Percentiles rank a stretch among this genome's conserved stretches.
Conservation (phyloP, 1,140 invertebrate species). For the Myzus persicae region DNA sequence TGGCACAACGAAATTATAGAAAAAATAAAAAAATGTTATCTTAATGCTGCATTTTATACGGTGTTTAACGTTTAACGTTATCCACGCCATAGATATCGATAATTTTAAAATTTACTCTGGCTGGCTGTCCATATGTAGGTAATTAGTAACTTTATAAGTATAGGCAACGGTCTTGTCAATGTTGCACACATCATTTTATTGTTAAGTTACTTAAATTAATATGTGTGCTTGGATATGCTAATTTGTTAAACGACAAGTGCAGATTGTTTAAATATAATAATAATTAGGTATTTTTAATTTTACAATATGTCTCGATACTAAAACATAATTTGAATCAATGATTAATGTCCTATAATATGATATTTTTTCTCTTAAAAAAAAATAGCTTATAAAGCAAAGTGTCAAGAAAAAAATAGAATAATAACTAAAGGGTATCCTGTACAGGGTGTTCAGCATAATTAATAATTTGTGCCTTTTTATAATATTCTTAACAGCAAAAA, state of each 20-base stretch:
- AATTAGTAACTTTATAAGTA: background rate
- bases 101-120: background rate
- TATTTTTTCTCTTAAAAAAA: slow-evolving; percentile 6
- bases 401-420: slow-evolving; percentile 1
- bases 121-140: background rate
- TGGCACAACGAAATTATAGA: background rate
- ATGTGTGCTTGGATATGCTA: background rate
- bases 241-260: background rate
- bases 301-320: background rate
- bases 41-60: background rate
- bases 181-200: background rate
- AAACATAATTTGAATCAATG: background rate
- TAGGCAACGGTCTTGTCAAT: too few relatives aligned
- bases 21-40: background rate
- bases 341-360: background rate
- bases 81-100: too few relatives aligned
- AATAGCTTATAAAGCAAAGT: background rate
- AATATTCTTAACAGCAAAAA: background rate
- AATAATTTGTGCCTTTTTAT: slow-evolving; percentile 5
- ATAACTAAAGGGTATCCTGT: background rate
- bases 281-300: background rate
- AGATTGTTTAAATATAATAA: background rate
- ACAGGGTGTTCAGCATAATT: background rate
- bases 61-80: too few relatives aligned
- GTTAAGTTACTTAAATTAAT: background rate